Evolutionary conservation across 30 jellyfish, hydroid and myxozoan genomes (phyloP).

Genomic region (Hydractinia symbiolongicarpus): DNA sequence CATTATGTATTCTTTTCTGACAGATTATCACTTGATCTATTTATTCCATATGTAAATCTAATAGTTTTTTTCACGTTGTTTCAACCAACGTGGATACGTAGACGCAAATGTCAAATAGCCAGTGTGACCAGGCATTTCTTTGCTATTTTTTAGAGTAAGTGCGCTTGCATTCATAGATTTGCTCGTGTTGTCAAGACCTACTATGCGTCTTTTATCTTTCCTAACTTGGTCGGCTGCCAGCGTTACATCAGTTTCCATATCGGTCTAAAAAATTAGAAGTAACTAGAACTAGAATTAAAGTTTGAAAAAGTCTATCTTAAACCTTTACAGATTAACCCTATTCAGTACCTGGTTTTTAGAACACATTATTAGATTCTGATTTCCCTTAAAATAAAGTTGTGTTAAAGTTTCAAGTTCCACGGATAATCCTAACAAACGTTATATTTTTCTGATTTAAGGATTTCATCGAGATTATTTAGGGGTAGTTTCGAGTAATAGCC

Average conservation of each 20-base stretch:
- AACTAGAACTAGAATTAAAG: not conserved
- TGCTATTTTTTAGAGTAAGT: slow-evolving; percentile 42
- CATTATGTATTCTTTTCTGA: too few relatives aligned
- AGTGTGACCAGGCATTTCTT: slow-evolving; percentile 94
- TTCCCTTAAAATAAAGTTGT: too few relatives aligned
- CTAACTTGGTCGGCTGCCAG: not conserved
- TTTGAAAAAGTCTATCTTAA: not conserved
- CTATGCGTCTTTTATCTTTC: not conserved
- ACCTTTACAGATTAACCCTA: not conserved
- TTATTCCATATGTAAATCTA: not conserved
- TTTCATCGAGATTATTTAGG: too few relatives aligned
- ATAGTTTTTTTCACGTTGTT: not conserved
- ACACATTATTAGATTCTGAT: too few relatives aligned
- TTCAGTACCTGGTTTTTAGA: too few relatives aligned
- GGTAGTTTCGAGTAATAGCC: too few relatives aligned
- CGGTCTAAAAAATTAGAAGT: not conserved
- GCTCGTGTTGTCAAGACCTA: not conserved
- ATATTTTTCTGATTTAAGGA: too few relatives aligned
- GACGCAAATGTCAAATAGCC: slow-evolving; percentile 97
- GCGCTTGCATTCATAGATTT: slow-evolving; percentile 2
- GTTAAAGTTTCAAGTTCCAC: too few relatives aligned
- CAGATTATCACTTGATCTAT: too few relatives aligned
- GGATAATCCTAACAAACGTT: too few relatives aligned
- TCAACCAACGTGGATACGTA: slow-evolving; percentile 33
- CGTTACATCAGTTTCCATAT: not conserved